Evolutionary conservation across 1,140 invertebrate genomes (phyloP).

Genomic region (Drosophila ohnishii): DNA sequence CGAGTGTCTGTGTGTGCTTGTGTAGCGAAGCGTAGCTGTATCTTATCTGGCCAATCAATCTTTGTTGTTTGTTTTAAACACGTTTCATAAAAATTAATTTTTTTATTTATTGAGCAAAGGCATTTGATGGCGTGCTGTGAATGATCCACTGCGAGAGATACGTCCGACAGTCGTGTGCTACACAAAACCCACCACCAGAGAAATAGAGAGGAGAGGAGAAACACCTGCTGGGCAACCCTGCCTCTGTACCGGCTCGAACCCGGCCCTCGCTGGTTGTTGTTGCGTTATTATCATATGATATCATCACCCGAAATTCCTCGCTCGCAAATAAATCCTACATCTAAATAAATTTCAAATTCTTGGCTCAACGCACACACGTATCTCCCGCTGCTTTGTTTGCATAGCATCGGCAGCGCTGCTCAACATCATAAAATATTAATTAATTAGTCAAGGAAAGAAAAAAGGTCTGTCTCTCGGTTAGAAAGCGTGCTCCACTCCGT

Average conservation of each 20-base stretch:
- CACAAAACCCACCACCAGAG: conserved; percentile 44
- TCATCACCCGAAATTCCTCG: conserved; percentile 80
- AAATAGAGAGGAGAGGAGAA: conserved; percentile 24
- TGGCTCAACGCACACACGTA: conserved; percentile 43
- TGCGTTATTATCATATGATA: conserved; percentile 79
- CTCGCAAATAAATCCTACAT: conserved; percentile 80
- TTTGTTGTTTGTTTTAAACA: conserved; percentile 81
- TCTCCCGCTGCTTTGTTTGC: conserved; percentile 75
- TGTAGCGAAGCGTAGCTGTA: conserved; percentile 67
- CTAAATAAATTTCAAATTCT: conserved; percentile 80
- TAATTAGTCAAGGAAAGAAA: conserved; percentile 66
- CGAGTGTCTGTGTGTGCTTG: conserved; percentile 16
- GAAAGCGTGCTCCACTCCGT: conserved; percentile 60
- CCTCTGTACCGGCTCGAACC: conserved; percentile 20
- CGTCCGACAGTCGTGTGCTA: conserved; percentile 49
- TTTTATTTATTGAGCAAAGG: conserved; percentile 80
- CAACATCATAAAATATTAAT: conserved; percentile 81
- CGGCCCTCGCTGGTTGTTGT: conserved; percentile 49
- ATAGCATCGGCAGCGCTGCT: conserved; percentile 60
- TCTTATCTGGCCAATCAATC: conserved; percentile 80
- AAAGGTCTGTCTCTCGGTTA: conserved; percentile 51
- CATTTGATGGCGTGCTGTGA: conserved; percentile 77
- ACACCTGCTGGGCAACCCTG: conserved; percentile 68
- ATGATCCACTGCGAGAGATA: conserved; percentile 34
- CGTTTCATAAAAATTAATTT: conserved; percentile 82